phyloP scores from a whole-genome alignment of 2,888 invertebrate genomes.

The Noctuana brunneofusca region DNA sequence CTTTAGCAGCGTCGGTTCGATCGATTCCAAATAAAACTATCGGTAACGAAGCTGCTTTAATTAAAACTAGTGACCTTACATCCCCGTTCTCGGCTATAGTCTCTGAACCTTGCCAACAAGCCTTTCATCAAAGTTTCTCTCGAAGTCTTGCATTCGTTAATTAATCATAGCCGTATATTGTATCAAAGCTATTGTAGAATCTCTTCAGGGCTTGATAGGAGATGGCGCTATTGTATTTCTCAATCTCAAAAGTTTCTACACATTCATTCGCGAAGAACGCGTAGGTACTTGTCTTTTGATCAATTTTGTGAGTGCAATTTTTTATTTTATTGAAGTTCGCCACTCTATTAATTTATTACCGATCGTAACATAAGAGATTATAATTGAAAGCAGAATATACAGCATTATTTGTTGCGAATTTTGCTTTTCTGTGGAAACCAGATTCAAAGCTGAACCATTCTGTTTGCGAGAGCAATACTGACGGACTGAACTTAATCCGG shows the following conservation, averaged over 20 bases:
- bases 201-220: slow-evolving; percentile 5
- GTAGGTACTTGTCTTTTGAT: background rate
- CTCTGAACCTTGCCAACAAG: slow-evolving; percentile 21
- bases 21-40: slow-evolving; percentile 23
- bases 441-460: background rate
- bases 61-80: slow-evolving; percentile 32
- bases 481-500: slow-evolving; percentile 11
- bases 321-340: background rate
- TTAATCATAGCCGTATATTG: slow-evolving; percentile 27
- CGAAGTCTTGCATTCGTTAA: slow-evolving; percentile 30
- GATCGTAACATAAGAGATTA: background rate
- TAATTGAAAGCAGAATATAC: background rate
- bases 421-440: background rate
- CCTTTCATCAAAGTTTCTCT: slow-evolving; percentile 31
- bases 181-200: slow-evolving; percentile 9
- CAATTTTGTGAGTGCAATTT: background rate
- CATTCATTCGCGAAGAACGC: background rate
- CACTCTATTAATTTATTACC: background rate
- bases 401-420: background rate
- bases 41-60: slow-evolving; percentile 25
- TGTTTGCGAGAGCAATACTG: slow-evolving; percentile 12
- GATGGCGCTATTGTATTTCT: slow-evolving; percentile 4
- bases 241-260: background rate
- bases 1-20: slow-evolving; percentile 18
- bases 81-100: slow-evolving; percentile 20